Evolutionary conservation across 1,140 invertebrate genomes (phyloP), one percentile per base, ranked within the genome.

Genomic region (Drosophila nasuta): DNA sequence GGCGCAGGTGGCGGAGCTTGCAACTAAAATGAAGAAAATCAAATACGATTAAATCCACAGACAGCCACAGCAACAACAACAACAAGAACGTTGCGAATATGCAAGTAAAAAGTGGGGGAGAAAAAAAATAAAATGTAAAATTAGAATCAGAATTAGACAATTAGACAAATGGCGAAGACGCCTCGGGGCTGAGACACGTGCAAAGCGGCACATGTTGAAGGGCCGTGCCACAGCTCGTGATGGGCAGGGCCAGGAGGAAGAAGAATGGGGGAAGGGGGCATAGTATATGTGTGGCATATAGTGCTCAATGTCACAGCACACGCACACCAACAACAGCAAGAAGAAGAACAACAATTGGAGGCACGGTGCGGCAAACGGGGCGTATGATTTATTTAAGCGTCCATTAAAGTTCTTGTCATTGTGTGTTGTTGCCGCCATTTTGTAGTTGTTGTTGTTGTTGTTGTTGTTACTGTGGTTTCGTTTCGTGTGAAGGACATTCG

Each of bases 311-410:
- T 87, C 76, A 87, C 75, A 46, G 28, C 13, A 70, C 66, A 56
- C 15, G 41, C 51, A 38, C 13, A 59, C 10, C 30, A 59, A 67
- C 33, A 56, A 35, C 17, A 58, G 20, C 3, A 25, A 25, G 20
- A 25, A 25, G 20, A 25, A 25, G 20, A 25, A 25, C 20, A 25
- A 25, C 20, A 25, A 25, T 25, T 45, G 60, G 46, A 13, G 67
- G 60, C 20, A 49, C 13, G 51, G 35, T n/a, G 54, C 56, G 64
- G 76, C 51, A 54, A 52, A 82, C 83, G 73, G 80, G 82, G 79
- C 83, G 83, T 72, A 88, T 87, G 69, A 83, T 88, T 87, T 87
- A 87, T 83, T 88, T 83, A 88, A 80, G 69, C 73, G 80, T 72
- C 80, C 77, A 82, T 86, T 86, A 86, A 82, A 82, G 72, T 77